A percentile compares a stretch with the other conserved stretches of the same genome.
These are phyloP conservation scores for Parnassius mnemosyne DNA, from an alignment of 2,888 invertebrate genomes.

Conservation along the genomic window DNA sequence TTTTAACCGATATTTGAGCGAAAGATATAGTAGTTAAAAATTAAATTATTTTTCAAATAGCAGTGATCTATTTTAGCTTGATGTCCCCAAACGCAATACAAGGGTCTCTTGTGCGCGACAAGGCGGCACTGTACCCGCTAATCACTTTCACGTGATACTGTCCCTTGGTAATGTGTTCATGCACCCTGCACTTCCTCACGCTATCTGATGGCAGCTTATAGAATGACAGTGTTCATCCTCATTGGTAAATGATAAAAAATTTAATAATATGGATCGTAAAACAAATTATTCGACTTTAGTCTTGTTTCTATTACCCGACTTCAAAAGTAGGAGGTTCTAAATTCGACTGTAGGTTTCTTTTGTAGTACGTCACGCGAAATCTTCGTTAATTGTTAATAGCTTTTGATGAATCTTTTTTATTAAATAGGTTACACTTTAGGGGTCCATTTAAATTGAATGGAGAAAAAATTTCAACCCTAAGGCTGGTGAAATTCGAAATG, in stretches of 20 bases:
- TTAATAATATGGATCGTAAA: background rate
- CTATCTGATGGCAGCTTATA: conserved; percentile 27
- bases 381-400: too few species aligned
- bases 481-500: too few species aligned
- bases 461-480: too few species aligned
- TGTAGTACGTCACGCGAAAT: too few species aligned
- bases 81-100: conserved; percentile 43
- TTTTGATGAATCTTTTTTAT: too few species aligned
- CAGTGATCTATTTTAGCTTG: conserved; percentile 26
- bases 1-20: too few species aligned
- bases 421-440: too few species aligned
- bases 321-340: too few species aligned
- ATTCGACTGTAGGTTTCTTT: too few species aligned
- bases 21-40: background rate
- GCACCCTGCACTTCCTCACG: conserved; percentile 63
- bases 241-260: background rate
- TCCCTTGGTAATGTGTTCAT: conserved; percentile 42
- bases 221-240: conserved; percentile 17
- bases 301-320: too few species aligned
- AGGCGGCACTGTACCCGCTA: conserved; percentile 64
- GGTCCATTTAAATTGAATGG: too few species aligned
- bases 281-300: too few species aligned
- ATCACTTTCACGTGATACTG: conserved; percentile 75
- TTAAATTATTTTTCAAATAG: background rate
- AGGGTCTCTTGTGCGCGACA: conserved; percentile 62